Evolutionary conservation across 2,888 invertebrate species (phyloP).

Genomic region (Agriopis aurantiaria): DNA sequence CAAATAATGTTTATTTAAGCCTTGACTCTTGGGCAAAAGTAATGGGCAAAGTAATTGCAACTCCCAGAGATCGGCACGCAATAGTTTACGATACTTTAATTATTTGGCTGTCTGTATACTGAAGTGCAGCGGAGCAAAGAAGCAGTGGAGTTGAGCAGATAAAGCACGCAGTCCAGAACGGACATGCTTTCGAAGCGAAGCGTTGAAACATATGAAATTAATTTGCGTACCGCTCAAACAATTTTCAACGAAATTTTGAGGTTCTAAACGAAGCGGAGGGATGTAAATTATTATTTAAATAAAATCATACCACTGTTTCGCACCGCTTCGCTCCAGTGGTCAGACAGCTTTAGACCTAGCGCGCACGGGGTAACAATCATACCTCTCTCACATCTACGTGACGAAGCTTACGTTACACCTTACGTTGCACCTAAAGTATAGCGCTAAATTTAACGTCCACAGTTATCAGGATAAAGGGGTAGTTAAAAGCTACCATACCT

Average conservation of each 20-base stretch:
- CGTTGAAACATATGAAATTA: background rate
- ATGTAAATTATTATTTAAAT: background rate
- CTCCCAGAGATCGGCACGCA: slow-evolving; percentile 45
- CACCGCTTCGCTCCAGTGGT: background rate
- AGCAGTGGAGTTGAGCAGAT: background rate
- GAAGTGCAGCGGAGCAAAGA: background rate
- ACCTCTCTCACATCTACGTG: too few species aligned
- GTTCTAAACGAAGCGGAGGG: background rate
- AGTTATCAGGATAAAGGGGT: too few species aligned
- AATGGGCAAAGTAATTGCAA: slow-evolving; percentile 53
- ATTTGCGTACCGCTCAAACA: background rate
- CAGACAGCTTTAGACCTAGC: too few species aligned
- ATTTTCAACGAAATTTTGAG: background rate
- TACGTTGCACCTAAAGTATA: too few species aligned
- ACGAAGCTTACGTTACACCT: too few species aligned
- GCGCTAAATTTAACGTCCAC: too few species aligned
- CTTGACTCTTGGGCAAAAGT: slow-evolving; percentile 29
- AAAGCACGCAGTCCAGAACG: background rate
- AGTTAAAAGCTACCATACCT: too few species aligned
- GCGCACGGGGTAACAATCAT: too few species aligned
- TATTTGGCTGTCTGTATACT: background rate
- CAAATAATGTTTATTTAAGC: slow-evolving; percentile 6
- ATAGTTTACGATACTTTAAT: slow-evolving; percentile 53
- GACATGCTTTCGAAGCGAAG: background rate
- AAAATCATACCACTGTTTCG: background rate